These are phyloP conservation scores for Conus canariensis DNA, from an alignment of 2,888 invertebrate species.

Conservation along the genomic window DNA sequence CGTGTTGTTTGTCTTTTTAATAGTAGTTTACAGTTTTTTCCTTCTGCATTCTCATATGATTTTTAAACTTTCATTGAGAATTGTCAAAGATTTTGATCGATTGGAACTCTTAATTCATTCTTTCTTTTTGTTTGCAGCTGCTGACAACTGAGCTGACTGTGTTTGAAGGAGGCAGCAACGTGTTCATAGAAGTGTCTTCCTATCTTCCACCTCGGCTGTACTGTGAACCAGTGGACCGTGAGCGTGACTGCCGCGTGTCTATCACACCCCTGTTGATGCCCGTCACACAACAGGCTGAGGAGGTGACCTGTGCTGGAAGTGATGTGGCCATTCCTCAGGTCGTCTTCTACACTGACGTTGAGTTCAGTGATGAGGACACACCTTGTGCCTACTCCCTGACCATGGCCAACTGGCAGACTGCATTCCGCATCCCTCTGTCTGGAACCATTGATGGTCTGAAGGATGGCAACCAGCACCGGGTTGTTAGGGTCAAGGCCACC, in stretches of 20 bases:
- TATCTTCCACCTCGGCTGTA: conserved; percentile 58
- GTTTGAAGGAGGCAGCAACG: conserved; percentile 54
- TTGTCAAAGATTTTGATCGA: too few relatives aligned
- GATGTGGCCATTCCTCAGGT: conserved; percentile 54
- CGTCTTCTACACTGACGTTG: conserved; percentile 54
- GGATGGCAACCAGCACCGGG: conserved; percentile 56
- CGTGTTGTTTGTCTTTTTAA: too few relatives aligned
- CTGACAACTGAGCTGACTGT: conserved; percentile 50
- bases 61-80: too few relatives aligned
- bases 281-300: conserved; percentile 51
- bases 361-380: conserved; percentile 35
- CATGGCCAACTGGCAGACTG: conserved; percentile 53
- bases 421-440: conserved; percentile 54
- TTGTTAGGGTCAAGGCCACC: conserved; percentile 49
- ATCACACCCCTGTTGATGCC: conserved; percentile 43
- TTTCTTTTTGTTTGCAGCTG: conserved; percentile 47
- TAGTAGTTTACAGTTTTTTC: too few relatives aligned
- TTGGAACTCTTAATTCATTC: neutral
- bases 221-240: conserved; percentile 55
- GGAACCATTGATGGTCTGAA: conserved; percentile 59
- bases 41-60: too few relatives aligned
- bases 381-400: conserved; percentile 56
- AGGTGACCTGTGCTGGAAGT: conserved; percentile 55
- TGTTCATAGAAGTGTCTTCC: conserved; percentile 49
- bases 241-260: conserved; percentile 53